Evolutionary conservation across 1,140 invertebrate species (phyloP).

Genomic region (Heliconius melpomene): DNA sequence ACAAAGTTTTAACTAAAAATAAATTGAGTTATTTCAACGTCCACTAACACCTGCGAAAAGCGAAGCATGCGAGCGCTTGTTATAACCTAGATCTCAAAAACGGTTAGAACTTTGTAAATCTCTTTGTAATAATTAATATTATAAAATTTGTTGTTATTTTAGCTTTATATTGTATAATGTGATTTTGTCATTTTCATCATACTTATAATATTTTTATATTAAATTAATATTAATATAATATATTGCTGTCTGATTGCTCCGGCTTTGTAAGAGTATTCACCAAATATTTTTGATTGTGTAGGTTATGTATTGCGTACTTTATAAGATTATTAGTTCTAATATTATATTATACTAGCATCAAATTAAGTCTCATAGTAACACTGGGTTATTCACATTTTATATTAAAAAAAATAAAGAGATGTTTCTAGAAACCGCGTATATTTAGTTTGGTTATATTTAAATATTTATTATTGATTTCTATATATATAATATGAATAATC

Average conservation of each 20-base stretch:
- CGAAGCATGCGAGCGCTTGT: conserved; percentile 41
- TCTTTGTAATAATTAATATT: conserved; percentile 9
- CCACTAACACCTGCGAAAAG: conserved; percentile 26
- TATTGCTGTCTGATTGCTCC: conserved; percentile 18
- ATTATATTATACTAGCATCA: background rate
- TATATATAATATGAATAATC: conserved; percentile 34
- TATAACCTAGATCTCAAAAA: conserved; percentile 21
- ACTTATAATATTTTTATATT: background rate
- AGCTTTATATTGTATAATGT: background rate
- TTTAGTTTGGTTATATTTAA: conserved; percentile 13
- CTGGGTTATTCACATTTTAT: background rate
- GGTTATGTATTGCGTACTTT: background rate
- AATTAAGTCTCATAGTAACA: conserved; percentile 6
- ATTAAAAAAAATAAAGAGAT: background rate
- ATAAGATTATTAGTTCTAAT: background rate
- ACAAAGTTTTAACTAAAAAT: background rate
- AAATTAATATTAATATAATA: conserved; percentile 3
- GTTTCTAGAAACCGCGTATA: background rate
- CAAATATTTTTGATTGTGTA: conserved; percentile 19
- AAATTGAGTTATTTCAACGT: background rate
- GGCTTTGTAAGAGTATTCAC: conserved; percentile 28
- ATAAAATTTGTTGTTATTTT: background rate
- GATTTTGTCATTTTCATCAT: background rate
- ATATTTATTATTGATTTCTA: conserved; percentile 16
- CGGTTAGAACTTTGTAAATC: conserved; percentile 9